Base-by-base conservation (phyloP, 2,797 vertebrate species). In the Phyllotis vaccarum region DNA sequence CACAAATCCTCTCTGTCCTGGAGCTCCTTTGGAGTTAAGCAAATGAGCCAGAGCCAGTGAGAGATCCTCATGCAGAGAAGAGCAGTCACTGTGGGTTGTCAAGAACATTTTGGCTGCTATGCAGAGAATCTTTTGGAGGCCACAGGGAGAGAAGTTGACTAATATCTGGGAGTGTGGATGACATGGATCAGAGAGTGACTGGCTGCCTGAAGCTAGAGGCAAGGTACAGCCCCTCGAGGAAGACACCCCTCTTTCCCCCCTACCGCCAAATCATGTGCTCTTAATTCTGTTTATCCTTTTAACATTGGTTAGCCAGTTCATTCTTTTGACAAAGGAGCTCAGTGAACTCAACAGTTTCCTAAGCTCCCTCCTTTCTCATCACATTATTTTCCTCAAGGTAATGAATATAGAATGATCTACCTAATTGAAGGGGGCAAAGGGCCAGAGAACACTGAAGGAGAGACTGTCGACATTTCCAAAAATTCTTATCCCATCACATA, bases 401-500 rank as follows among this genome's bases (percentile, higher is more conserved):
- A 92, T 93, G 74, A 91, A 92, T 31, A 94, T 17, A 82, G 78
- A 88, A 93, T n/a, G 64, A 86, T 81, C n/a, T 81, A 62, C 66
- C 82, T 96, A 95, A 96, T 52, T 90, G 95, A 91, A 94, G 66
- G 24, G 27, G 89, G 94, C 89, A 96, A 94, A 91, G 76, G 76
- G 94, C 91, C 96, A 97, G 87, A 93, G 70, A 94, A 93, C 13
- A 43, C 6, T 62, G 17, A 49, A 54, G 62, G 86, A 40, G 19
- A 37, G 46, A 54, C 43, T 94, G 86, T 75, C 43, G 29, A 95
- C 49, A 76, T 95, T 95, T 96, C 93, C 92, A 64, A 78, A 93
- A 96, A 81, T 92, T 93, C 85, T 90, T 95, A 94, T 91, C 88
- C 89, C 82, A 96, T 94, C 93, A 80, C 9, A 2, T 40, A 98